Conservation (phyloP, 2,113 vertebrate species). For the Nansenia antarctica region DNA sequence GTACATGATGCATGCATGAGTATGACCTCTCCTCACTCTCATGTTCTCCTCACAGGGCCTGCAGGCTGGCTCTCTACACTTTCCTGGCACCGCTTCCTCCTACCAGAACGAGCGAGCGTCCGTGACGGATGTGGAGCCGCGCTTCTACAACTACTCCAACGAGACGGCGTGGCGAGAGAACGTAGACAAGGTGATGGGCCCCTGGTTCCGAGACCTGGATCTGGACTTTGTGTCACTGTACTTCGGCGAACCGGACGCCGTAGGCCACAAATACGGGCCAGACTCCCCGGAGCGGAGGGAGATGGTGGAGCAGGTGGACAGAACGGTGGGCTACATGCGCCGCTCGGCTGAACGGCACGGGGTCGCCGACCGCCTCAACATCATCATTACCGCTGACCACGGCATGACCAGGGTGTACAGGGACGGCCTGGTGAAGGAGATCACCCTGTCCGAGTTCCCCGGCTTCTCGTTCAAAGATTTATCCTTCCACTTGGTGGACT, state of each 20-base stretch:
- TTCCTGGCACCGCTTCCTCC: conserved; percentile 82
- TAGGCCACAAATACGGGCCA: conserved; percentile 84
- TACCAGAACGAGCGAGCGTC: conserved; percentile 76
- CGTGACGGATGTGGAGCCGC: conserved; percentile 73
- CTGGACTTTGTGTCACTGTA: conserved; percentile 88
- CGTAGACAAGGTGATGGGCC: conserved; percentile 75
- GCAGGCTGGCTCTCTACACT: conserved; percentile 86
- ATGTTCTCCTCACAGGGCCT: conserved; percentile 75
- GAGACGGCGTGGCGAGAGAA: conserved; percentile 81
- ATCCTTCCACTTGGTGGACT: conserved; percentile 85
- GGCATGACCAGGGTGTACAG: conserved; percentile 82
- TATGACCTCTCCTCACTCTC: not conserved
- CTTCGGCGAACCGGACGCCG: conserved; percentile 86
- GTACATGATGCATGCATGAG: not conserved
- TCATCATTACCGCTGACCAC: conserved; percentile 88
- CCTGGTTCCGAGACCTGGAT: conserved; percentile 76
- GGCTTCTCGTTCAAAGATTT: conserved; percentile 84
- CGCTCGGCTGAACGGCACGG: conserved; percentile 36
- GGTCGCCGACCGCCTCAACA: conserved; percentile 74
- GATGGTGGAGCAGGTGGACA: conserved; percentile 86
- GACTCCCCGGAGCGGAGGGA: conserved; percentile 76
- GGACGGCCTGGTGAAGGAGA: conserved; percentile 58
- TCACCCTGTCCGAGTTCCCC: conserved; percentile 63
- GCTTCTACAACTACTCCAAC: conserved; percentile 75
- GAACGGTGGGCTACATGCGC: conserved; percentile 84